Base-by-base conservation (phyloP, 2,888 invertebrate species). In the Seira sanloemensis region DNA sequence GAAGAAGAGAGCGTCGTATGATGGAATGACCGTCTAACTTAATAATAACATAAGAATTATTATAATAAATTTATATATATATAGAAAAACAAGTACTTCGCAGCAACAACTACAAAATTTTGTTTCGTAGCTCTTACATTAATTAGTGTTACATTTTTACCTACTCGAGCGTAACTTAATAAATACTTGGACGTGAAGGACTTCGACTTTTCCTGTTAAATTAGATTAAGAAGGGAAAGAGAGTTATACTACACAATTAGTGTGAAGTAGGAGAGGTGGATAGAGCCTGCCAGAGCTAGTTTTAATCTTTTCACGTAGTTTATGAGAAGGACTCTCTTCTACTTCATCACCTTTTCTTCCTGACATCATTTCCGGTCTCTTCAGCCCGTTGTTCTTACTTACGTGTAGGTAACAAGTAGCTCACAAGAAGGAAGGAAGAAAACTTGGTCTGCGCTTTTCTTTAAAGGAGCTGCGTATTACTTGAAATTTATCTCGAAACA, bases 1-100 rank as follows among this genome's bases (percentile, higher is more conserved):
- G 89, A 89, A 78, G 89, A 89, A 75, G 89, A 89, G 62, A 89
- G 89, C 86, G 89, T 89, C 78, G 89, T 89, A 87, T 89, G 88
- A 87, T 86, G 76, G 66, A 72, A 65, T 75, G 69, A 79, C 25
- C 67, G 66, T 76, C 26, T n/a, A n/a, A n/a, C n/a, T n/a, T n/a
- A n/a, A n/a, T n/a, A n/a, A n/a, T n/a, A n/a, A n/a, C n/a, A n/a
- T n/a, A n/a, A n/a, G n/a, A n/a, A n/a, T n/a, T n/a, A n/a, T n/a
- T n/a, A n/a, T n/a, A n/a, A n/a, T n/a, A n/a, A n/a, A n/a, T n/a
- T n/a, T n/a, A n/a, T n/a, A n/a, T n/a, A n/a, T n/a, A n/a, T n/a
- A n/a, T n/a, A n/a, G n/a, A n/a, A n/a, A n/a, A n/a, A n/a, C n/a
- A n/a, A n/a, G n/a, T n/a, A n/a, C n/a, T n/a, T n/a, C n/a, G n/a